Base-by-base conservation (phyloP, 2,113 vertebrate species). In the Oreotrochilus melanogaster region DNA sequence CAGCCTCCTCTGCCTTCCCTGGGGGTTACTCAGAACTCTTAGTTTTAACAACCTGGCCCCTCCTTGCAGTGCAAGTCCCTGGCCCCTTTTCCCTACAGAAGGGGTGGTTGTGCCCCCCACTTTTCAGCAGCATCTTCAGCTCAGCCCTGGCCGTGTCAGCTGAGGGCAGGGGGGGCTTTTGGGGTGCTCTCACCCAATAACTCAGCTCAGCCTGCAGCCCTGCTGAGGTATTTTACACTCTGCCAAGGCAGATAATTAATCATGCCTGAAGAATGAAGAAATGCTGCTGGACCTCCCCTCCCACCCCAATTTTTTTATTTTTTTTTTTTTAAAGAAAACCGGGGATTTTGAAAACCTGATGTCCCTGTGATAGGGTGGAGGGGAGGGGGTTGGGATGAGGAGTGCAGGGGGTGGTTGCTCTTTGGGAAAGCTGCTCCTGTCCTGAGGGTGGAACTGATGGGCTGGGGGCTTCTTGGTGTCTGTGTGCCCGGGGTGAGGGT, bases 181-280 rank as follows among this genome's bases (percentile, higher is more conserved):
- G 18, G 84, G 86, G 60, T 5, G 4, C 91, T 93, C 95, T 97
- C 97, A 96, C 92, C 7, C 93, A 48, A 92, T 97, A 97, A 97
- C 80, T 97, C 97, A 97, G 94, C 53, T 56, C 95, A 58, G 64
- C 92, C 80, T 87, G 4, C 51, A 88, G 94, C 50, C 0, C 78
- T 43, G 24, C 84, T 7, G 96, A 95, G 91, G 92, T 76, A 82
- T 94, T 96, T 95, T 95, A 65, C 91, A 56, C 93, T 61, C 74
- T 2, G 30, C 81, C 54, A 35, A 88, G 94, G 95, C 95, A 95
- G 97, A 85, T 95, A 95, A 86, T 95, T 93, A 88, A 95, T 96
- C 96, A 92, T 95, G 96, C 85, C 95, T 96, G 86, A 66, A 78
- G 89, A 96, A 93, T 85, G 94, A 96, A 96, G 88, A 94, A 94